Evolutionary conservation across 2,888 invertebrate genomes (phyloP).

Genomic region (Zelleria hepariella): DNA sequence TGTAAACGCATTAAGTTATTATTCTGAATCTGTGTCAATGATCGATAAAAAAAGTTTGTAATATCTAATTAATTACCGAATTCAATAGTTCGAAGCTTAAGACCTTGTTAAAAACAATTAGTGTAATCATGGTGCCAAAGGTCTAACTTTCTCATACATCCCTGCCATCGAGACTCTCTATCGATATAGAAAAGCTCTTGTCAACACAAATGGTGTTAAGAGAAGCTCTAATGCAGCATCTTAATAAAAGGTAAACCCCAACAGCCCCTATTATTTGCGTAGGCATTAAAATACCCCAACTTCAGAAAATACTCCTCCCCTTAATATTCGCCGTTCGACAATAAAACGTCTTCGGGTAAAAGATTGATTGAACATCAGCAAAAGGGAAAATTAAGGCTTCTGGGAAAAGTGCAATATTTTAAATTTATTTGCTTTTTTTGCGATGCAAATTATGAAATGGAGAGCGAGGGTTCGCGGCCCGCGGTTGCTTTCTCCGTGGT

Average conservation of each 20-base stretch:
- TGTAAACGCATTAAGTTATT: too few species aligned
- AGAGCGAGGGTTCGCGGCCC: slow-evolving; percentile 49
- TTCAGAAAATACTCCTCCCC: neutral
- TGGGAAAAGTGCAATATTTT: slow-evolving; percentile 46
- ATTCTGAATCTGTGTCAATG: too few species aligned
- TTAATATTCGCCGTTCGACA: neutral
- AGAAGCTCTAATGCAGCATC: neutral
- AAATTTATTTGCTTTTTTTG: slow-evolving; percentile 63
- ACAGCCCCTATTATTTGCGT: neutral
- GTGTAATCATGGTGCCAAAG: too few species aligned
- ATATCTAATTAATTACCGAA: too few species aligned
- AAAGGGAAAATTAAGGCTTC: slow-evolving; percentile 57
- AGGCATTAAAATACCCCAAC: neutral
- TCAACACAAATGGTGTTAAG: neutral
- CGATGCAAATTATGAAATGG: slow-evolving; percentile 70
- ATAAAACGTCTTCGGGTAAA: slow-evolving; percentile 2
- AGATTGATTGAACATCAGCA: slow-evolving; percentile 19
- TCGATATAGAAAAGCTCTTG: neutral
- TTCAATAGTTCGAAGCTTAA: too few species aligned
- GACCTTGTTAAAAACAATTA: too few species aligned
- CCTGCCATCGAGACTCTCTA: too few species aligned
- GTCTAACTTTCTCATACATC: too few species aligned
- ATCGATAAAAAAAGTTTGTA: too few species aligned
- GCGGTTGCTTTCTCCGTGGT: neutral
- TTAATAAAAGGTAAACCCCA: neutral